These are phyloP conservation scores for Sebastes flavidus DNA, from an alignment of 2,797 vertebrate species.

Conservation along the genomic window DNA sequence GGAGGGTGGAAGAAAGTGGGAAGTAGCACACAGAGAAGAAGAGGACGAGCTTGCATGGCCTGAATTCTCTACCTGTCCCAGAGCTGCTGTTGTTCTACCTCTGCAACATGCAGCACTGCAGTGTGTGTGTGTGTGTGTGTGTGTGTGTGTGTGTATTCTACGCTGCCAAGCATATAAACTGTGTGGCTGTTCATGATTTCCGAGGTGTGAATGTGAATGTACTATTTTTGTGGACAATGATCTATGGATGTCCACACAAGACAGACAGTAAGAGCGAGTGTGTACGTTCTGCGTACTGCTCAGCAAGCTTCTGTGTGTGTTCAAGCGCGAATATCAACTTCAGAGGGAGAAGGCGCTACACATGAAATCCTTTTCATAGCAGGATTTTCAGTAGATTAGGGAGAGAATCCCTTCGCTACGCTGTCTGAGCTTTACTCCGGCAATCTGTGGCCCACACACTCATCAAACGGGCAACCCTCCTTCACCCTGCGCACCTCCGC, in stretches of 20 bases:
- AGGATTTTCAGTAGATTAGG: slow-evolving; percentile 57
- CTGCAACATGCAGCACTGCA: slow-evolving; percentile 75
- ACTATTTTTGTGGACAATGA: slow-evolving; percentile 6
- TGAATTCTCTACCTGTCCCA: slow-evolving; percentile 64
- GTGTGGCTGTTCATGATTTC: not conserved
- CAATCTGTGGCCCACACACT: slow-evolving; percentile 48
- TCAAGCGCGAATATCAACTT: slow-evolving; percentile 43
- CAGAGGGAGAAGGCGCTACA: slow-evolving; percentile 29
- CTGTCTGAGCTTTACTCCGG: slow-evolving; percentile 9
- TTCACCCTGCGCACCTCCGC: slow-evolving; percentile 37
- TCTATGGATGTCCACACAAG: slow-evolving; percentile 15
- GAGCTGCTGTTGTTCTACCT: slow-evolving; percentile 48
- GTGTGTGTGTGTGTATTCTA: not conserved
- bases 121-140: slow-evolving; percentile 28
- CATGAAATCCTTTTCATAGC: slow-evolving; percentile 49
- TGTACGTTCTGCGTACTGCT: not conserved
- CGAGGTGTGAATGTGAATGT: not conserved
- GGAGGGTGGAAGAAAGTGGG: slow-evolving; percentile 32
- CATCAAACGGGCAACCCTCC: slow-evolving; percentile 48
- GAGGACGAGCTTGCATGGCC: slow-evolving; percentile 49
- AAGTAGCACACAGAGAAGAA: slow-evolving; percentile 41
- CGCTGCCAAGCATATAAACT: slow-evolving; percentile 1
- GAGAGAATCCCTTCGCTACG: slow-evolving; percentile 37
- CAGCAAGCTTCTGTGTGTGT: not conserved
- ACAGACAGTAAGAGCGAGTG: not conserved